Conservation (phyloP, 2,113 vertebrate species). For the Brachyhypopomus occidentalis region DNA sequence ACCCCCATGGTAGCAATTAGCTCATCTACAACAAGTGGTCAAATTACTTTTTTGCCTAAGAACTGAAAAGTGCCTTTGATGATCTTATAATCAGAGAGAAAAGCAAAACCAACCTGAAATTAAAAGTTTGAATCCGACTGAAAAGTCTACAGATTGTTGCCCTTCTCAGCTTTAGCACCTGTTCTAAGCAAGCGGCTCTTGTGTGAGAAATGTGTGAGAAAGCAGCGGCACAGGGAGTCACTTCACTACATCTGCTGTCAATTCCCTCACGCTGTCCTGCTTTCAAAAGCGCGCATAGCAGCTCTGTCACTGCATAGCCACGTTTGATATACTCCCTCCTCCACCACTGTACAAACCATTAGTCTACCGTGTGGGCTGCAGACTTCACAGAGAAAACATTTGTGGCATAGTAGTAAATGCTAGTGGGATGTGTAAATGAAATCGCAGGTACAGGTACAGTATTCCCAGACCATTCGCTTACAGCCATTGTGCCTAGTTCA, state of each 20-base stretch:
- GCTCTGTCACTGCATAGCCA: not conserved
- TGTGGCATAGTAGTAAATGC: not conserved
- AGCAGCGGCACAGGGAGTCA: constrained; percentile 62
- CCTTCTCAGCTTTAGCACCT: constrained; percentile 45
- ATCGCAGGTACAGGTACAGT: too few relatives aligned
- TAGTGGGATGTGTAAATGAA: not conserved
- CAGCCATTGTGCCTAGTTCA: not conserved
- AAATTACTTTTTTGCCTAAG: too few relatives aligned
- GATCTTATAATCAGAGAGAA: too few relatives aligned
- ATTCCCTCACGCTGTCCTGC: constrained; percentile 45
- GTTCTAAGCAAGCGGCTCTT: constrained; percentile 37
- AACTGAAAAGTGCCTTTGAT: too few relatives aligned
- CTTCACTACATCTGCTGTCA: constrained; percentile 58
- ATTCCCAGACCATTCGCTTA: too few relatives aligned
- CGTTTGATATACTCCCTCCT: not conserved
- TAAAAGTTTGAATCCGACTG: too few relatives aligned
- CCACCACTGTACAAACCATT: not conserved
- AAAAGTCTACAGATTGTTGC: too few relatives aligned
- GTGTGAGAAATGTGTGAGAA: constrained; percentile 50
- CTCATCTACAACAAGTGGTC: too few relatives aligned
- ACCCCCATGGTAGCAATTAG: too few relatives aligned
- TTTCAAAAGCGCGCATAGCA: not conserved
- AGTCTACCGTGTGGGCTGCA: not conserved
- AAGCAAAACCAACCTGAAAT: too few relatives aligned
- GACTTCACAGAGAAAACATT: not conserved